Evolutionary conservation across 2,888 invertebrate genomes (phyloP).

Genomic region (Euproctis similis): DNA sequence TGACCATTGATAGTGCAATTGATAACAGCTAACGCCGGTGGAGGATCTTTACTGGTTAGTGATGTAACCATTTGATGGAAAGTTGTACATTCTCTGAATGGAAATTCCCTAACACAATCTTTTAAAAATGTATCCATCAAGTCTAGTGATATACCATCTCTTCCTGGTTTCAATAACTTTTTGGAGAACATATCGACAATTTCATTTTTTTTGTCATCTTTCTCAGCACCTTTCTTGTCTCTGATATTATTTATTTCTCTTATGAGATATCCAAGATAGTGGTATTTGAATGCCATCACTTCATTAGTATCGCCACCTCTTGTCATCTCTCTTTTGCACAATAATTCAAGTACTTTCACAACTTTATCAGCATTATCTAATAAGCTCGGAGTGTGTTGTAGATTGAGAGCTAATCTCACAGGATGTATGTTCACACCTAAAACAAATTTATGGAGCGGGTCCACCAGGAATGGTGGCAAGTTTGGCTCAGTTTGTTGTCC

Average conservation of each 20-base stretch:
- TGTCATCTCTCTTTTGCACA: slow-evolving; percentile 92
- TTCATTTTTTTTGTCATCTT: slow-evolving; percentile 78
- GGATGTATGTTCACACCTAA: slow-evolving; percentile 92
- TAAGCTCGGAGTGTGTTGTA: slow-evolving; percentile 83
- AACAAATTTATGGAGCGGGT: slow-evolving; percentile 88
- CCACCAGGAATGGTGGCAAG: slow-evolving; percentile 81
- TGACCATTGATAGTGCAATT: slow-evolving; percentile 92
- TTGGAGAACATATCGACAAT: slow-evolving; percentile 84
- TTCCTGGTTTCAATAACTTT: slow-evolving; percentile 84
- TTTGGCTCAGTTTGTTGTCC: slow-evolving; percentile 87
- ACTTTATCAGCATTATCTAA: slow-evolving; percentile 84
- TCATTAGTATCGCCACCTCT: slow-evolving; percentile 89
- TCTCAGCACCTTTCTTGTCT: slow-evolving; percentile 74
- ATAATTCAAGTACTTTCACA: slow-evolving; percentile 85
- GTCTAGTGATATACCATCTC: slow-evolving; percentile 79
- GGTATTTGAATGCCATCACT: slow-evolving; percentile 92
- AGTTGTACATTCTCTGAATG: slow-evolving; percentile 91
- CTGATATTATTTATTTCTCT: slow-evolving; percentile 81
- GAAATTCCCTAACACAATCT: slow-evolving; percentile 92
- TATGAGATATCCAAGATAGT: slow-evolving; percentile 86
- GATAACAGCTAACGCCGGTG: slow-evolving; percentile 82
- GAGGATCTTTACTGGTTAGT: slow-evolving; percentile 83
- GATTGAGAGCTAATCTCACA: slow-evolving; percentile 84
- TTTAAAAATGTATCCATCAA: slow-evolving; percentile 85
- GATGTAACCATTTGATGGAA: slow-evolving; percentile 90